Evolutionary conservation across 2,797 vertebrate species (phyloP).

Genomic region (Falco naumanni): DNA sequence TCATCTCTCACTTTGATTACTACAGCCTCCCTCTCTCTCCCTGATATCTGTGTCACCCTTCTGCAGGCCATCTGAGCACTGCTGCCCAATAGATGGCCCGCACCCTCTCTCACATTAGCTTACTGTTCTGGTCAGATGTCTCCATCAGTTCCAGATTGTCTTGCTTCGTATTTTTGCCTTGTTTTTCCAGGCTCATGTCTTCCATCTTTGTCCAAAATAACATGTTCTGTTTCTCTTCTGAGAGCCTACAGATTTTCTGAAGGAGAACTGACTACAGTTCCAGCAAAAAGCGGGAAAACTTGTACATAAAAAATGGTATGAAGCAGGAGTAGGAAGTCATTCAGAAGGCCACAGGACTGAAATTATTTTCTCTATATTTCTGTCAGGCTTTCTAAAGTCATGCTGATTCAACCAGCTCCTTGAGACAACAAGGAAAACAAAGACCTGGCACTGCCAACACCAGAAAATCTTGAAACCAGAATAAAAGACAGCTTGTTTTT

Average conservation of each 20-base stretch:
- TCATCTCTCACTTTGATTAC: conserved; percentile 14
- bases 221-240: neutral
- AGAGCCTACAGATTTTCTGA: neutral
- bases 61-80: neutral
- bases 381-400: neutral
- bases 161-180: neutral
- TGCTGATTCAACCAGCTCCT: neutral
- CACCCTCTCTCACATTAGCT: neutral
- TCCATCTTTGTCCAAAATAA: neutral
- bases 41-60: neutral
- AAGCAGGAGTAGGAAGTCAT: neutral
- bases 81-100: neutral
- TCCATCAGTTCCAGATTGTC: neutral
- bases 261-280: neutral
- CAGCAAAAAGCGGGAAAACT: neutral
- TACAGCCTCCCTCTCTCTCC: neutral
- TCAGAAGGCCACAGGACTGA: neutral
- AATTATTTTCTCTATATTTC: neutral
- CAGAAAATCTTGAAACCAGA: neutral
- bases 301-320: neutral
- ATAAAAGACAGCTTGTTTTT: neutral
- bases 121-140: neutral
- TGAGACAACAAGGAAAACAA: neutral
- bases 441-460: neutral
- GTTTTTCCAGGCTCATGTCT: neutral